phyloP scores from a whole-genome alignment of 2,113 vertebrate genomes.

The Istiophorus platypterus region DNA sequence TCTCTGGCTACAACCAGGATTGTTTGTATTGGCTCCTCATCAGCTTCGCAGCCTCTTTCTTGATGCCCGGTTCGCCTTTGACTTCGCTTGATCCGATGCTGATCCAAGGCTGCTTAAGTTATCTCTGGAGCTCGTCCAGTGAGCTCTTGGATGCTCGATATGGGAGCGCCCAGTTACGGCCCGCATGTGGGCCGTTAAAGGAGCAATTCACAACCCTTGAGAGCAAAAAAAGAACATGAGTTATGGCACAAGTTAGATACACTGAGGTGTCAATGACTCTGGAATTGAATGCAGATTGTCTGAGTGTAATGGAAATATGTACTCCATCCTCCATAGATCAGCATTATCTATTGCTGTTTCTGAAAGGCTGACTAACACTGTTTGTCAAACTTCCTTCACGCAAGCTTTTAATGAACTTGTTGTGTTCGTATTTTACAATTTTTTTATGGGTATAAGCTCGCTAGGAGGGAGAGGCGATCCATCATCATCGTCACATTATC shows the following conservation, averaged over 20 bases:
- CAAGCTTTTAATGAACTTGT: too few species aligned
- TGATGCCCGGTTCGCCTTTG: constrained; percentile 4
- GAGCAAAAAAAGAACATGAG: background rate
- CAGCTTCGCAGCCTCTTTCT: constrained; percentile 29
- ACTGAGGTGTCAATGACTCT: too few species aligned
- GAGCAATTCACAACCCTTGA: background rate
- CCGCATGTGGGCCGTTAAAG: background rate
- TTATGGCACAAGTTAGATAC: too few species aligned
- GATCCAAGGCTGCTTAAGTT: constrained; percentile 28
- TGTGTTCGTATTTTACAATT: too few species aligned
- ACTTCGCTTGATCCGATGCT: constrained; percentile 33
- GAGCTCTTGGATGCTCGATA: background rate
- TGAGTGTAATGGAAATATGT: too few species aligned
- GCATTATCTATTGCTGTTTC: too few species aligned
- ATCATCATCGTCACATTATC: background rate
- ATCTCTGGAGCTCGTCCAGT: constrained; percentile 30
- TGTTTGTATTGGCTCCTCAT: constrained; percentile 39
- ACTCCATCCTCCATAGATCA: too few species aligned
- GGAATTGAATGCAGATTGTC: too few species aligned
- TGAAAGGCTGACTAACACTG: too few species aligned
- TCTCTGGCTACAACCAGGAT: constrained; percentile 29
- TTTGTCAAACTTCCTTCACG: too few species aligned
- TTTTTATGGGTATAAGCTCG: too few species aligned
- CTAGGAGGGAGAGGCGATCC: background rate
- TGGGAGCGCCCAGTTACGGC: background rate